Base-by-base conservation (phyloP, 1,140 invertebrate genomes). In the Zaprionus kolodkinae region DNA sequence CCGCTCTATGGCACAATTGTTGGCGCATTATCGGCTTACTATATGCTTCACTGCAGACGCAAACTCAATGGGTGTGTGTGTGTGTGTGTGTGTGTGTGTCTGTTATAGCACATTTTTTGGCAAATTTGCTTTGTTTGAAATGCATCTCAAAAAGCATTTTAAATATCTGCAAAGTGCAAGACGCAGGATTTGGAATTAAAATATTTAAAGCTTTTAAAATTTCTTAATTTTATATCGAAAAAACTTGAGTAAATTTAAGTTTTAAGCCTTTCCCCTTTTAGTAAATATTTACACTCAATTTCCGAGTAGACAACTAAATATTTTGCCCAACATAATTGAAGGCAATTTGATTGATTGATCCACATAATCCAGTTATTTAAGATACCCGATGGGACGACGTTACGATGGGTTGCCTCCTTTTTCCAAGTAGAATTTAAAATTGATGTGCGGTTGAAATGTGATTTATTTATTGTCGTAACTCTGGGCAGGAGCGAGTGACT, bases 21-120 rank as follows among this genome's bases (percentile, higher is more conserved):
- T 38, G 35, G 33, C 33, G 74, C 63, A 73, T 76, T 76, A 76
- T 72, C 62, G 63, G 74, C 74, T 76, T 76, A 76, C 56, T 56
- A 61, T 67, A 72, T 67, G 57, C 70, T 72, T 66, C 40, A 64
- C 25, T 55, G 56, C 61, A 57, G 6, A 38, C 61, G 52, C 36
- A 15, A 11, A 63, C 35, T 30, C 27, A 30, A 30, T 30, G 27
- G 3, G 27, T 30, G 3, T 30, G 27, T 30, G 27, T 30, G 27
- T 30, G 27, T 30, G 27, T 30, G 27, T 30, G 27, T 30, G 27
- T 30, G 6, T 2, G 6, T 0, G 13, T 61, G 45, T 0, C 38
- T 9, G 43, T 15, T 17, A 21, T 48, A 50, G 45, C 45, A 50
- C 15, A 50, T 45, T 50, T 45, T 25, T 50, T 1, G 17, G 15